Base-by-base conservation (phyloP, 2,113 vertebrate genomes). In the Dolichallabes microphthalmus region DNA sequence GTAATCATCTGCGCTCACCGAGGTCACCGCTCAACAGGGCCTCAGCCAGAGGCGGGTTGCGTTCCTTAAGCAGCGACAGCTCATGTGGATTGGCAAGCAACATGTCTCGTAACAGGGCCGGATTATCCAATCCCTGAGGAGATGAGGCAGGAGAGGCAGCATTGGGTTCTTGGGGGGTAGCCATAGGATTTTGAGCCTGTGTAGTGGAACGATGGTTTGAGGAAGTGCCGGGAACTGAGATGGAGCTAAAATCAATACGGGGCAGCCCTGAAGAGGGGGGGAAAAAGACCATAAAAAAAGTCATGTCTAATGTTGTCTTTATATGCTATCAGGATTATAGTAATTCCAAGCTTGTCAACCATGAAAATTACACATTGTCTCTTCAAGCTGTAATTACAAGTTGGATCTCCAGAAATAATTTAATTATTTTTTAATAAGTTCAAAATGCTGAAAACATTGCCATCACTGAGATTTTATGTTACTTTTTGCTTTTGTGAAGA, bases 11-110 rank as follows among this genome's bases (percentile, higher is more conserved):
- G 80, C 3, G 80, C 94, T 95, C 90, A 99, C 98, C 98, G 0
- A 99, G 94, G 88, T 99, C 97, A 90, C 98, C 97, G 2, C 98
- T 99, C 77, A 99, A 96, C 88, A 99, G 93, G 0, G 98, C 98
- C 73, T 99, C 98, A 0, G 98, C 98, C 79, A 99, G 90, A 0
- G 97, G 97, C 0, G 98, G 98, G 80, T 99, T 99, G 63, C 98
- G 94, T 88, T 99, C 98, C 92, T 99, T 99, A 66, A 99, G 94
- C 88, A 99, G 95, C 0, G 98, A 99, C 75, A 99, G 95, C 92
- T 99, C 98, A 0, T 99, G 98, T 0, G 98, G 97, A 90, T 98
- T 99, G 45, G 97, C 94, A 50, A 99, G 91, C 77, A 99, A 90
- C 98, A 99, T 99, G 89, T 99, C 97, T 88, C 98, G 95, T 5